Evolutionary conservation across 2,113 vertebrate species (phyloP).

Genomic region (Cochlearius cochlearius): DNA sequence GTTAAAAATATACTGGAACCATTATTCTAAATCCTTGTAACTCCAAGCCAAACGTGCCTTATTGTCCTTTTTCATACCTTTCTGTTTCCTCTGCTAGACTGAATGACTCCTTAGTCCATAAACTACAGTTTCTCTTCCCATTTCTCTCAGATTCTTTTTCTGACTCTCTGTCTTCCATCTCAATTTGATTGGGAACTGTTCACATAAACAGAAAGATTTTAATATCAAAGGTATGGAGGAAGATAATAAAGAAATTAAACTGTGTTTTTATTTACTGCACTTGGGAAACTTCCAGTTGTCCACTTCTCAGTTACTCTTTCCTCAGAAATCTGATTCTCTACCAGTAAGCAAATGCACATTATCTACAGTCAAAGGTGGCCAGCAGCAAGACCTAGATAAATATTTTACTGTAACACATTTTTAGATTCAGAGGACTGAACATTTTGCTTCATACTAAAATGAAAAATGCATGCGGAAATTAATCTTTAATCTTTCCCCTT

Average conservation of each 20-base stretch:
- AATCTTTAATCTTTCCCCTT: conserved; percentile 36
- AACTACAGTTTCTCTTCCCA: background rate
- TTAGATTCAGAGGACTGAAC: conserved; percentile 7
- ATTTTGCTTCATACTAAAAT: background rate
- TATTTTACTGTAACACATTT: conserved; percentile 13
- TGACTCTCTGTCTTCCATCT: conserved; percentile 16
- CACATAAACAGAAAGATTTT: conserved; percentile 20
- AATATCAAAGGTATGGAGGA: background rate
- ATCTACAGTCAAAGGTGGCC: conserved; percentile 19
- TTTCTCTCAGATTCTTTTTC: conserved; percentile 7
- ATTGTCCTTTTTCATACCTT: conserved; percentile 54
- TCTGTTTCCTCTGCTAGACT: conserved; percentile 69
- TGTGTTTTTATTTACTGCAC: background rate
- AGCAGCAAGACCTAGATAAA: conserved; percentile 36
- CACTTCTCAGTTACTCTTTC: background rate
- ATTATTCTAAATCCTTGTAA: background rate
- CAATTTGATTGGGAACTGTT: conserved; percentile 16
- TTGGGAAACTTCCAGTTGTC: background rate
- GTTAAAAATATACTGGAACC: background rate
- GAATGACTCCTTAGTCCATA: conserved; percentile 43
- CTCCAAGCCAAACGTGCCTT: background rate
- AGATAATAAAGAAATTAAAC: background rate
- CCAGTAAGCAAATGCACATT: conserved; percentile 33
- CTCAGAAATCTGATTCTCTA: background rate
- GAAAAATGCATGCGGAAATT: conserved; percentile 30